phyloP scores from a whole-genome alignment of 1,140 invertebrate genomes.

The Idris sp. region DNA sequence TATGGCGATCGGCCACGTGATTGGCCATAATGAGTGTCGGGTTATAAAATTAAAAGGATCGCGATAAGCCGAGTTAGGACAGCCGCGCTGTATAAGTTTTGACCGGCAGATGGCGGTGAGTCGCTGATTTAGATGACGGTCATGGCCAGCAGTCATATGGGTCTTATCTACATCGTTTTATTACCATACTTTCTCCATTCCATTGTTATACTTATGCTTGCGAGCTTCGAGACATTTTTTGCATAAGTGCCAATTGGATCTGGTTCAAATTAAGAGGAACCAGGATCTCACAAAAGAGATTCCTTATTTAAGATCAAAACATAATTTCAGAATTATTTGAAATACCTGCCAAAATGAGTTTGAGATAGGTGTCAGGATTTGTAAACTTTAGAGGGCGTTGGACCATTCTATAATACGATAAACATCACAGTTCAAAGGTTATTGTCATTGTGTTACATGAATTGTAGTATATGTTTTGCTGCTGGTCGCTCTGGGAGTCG shows the following conservation, averaged over 20 bases:
- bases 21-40: not conserved
- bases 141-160: constrained; percentile 3
- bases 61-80: not conserved
- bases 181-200: constrained; percentile 25
- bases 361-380: too few species aligned
- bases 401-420: constrained; percentile 59
- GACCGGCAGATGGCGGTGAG: not conserved
- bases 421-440: constrained; percentile 51
- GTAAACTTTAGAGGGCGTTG: constrained; percentile 31
- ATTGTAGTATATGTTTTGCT: constrained; percentile 47
- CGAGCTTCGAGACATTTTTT: too few species aligned
- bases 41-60: not conserved
- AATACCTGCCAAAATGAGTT: too few species aligned
- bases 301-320: too few species aligned
- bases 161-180: constrained; percentile 20
- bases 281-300: too few species aligned
- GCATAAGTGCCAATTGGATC: too few species aligned
- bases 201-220: constrained; percentile 47
- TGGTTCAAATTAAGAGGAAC: too few species aligned
- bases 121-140: constrained; percentile 13
- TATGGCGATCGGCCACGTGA: constrained; percentile 5
- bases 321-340: too few species aligned
- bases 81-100: not conserved
- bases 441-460: constrained; percentile 57
- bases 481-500: constrained; percentile 34